Evolutionary conservation across 1,140 invertebrate species (phyloP).

Genomic region (Neodiprion virginianus): DNA sequence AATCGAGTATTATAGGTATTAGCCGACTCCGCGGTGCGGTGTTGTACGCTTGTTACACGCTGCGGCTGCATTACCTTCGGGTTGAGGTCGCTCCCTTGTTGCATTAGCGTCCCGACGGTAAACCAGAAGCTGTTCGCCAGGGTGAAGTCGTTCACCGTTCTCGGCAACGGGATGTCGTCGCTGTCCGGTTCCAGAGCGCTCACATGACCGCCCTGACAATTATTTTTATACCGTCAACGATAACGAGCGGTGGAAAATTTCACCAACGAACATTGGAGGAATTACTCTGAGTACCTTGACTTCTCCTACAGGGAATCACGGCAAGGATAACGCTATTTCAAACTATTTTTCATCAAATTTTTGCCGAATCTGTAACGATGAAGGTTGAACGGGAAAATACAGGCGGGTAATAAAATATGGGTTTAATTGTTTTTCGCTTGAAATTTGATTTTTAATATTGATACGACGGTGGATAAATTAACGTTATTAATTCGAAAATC

Average conservation of each 20-base stretch:
- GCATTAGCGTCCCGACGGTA: slow-evolving; percentile 92
- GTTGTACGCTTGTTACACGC: slow-evolving; percentile 9
- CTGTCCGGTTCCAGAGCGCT: slow-evolving; percentile 54
- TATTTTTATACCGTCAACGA: slow-evolving; percentile 40
- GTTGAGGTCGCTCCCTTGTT: slow-evolving; percentile 89
- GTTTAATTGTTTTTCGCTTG: too few species aligned
- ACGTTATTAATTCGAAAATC: too few species aligned
- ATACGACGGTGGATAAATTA: too few species aligned
- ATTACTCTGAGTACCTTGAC: not conserved
- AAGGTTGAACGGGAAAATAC: not conserved
- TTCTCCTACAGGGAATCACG: slow-evolving; percentile 10
- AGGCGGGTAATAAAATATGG: not conserved
- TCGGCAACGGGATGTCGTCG: slow-evolving; percentile 59
- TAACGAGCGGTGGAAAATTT: slow-evolving; percentile 58
- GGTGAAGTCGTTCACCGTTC: slow-evolving; percentile 78
- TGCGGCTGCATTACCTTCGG: slow-evolving; percentile 70
- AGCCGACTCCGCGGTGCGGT: slow-evolving; percentile 38
- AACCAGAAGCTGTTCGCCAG: slow-evolving; percentile 90
- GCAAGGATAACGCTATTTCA: not conserved
- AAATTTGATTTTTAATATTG: too few species aligned
- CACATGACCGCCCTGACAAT: slow-evolving; percentile 55
- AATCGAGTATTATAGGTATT: too few species aligned
- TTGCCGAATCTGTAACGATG: not conserved
- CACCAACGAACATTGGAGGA: slow-evolving; percentile 50
- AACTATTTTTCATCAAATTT: too few species aligned